Conservation (phyloP, 2,113 vertebrate genomes). For the Antechinus stuartii region DNA sequence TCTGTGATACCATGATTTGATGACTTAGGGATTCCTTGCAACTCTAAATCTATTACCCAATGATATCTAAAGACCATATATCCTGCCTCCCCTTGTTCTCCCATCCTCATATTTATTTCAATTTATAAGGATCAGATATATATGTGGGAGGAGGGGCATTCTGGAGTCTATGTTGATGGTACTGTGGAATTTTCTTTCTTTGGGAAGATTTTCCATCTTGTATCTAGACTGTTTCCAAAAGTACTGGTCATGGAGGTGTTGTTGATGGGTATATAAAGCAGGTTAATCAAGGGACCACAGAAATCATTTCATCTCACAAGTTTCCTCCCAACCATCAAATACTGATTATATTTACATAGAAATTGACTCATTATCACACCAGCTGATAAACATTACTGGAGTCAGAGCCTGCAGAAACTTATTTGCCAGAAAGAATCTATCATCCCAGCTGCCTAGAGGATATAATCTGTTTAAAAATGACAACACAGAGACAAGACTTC, state of each 20-base stretch:
- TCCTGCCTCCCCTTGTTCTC: neutral
- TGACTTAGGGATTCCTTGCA: neutral
- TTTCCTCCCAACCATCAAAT: conserved; percentile 67
- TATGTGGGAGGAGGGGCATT: neutral
- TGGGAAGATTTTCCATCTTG: conserved; percentile 16
- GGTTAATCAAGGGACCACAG: conserved; percentile 67
- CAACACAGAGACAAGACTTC: conserved; percentile 41
- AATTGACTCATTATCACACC: conserved; percentile 65
- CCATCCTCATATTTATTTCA: neutral
- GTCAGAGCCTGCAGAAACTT: conserved; percentile 40
- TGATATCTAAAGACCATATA: neutral
- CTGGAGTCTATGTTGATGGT: neutral
- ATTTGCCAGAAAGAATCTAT: conserved; percentile 49
- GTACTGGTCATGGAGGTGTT: conserved; percentile 3
- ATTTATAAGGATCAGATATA: neutral
- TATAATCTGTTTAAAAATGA: conserved; percentile 60
- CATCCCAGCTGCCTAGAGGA: conserved; percentile 48
- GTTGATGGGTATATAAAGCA: conserved; percentile 64
- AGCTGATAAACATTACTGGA: conserved; percentile 60
- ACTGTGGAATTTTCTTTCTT: neutral
- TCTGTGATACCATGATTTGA: neutral
- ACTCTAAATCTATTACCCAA: neutral
- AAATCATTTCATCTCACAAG: conserved; percentile 71
- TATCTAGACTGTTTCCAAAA: conserved; percentile 48
- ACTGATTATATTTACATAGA: conserved; percentile 77